Conservation (phyloP, 2,113 vertebrate genomes). For the Lampris incognitus region DNA sequence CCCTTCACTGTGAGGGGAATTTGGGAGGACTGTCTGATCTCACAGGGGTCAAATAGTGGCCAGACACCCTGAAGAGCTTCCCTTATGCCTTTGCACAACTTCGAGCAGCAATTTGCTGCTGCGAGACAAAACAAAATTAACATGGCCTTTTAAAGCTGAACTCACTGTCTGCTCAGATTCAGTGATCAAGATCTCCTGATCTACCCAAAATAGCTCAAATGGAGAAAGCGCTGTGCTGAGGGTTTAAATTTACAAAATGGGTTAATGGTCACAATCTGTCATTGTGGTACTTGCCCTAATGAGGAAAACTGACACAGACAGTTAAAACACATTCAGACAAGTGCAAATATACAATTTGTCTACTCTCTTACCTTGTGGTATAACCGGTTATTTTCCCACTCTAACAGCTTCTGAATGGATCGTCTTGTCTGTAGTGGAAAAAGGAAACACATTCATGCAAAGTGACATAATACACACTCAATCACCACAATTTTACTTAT, state of each 20-base stretch:
- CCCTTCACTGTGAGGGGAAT: slow-evolving; percentile 59
- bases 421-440: slow-evolving; percentile 88
- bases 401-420: slow-evolving; percentile 97
- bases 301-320: slow-evolving; percentile 41
- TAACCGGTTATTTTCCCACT: slow-evolving; percentile 99
- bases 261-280: slow-evolving; percentile 64
- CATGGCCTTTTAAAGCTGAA: slow-evolving; percentile 76
- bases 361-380: slow-evolving; percentile 93
- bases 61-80: slow-evolving; percentile 80
- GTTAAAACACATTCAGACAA: slow-evolving; percentile 44
- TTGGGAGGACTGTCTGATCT: slow-evolving; percentile 72
- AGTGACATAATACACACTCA: slow-evolving; percentile 7
- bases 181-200: slow-evolving; percentile 51
- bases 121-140: slow-evolving; percentile 80
- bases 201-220: slow-evolving; percentile 56
- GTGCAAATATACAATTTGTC: slow-evolving; percentile 28
- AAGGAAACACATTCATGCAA: slow-evolving; percentile 50
- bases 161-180: slow-evolving; percentile 60
- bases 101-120: slow-evolving; percentile 81
- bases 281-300: slow-evolving; percentile 38
- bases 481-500: slow-evolving; percentile 39
- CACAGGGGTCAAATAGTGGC: slow-evolving; percentile 76
- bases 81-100: slow-evolving; percentile 74
- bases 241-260: slow-evolving; percentile 63
- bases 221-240: slow-evolving; percentile 38